Evolutionary conservation across 1,140 invertebrate genomes (phyloP), one percentile per base, ranked within the genome.

Genomic region (Bombus waltoni): DNA sequence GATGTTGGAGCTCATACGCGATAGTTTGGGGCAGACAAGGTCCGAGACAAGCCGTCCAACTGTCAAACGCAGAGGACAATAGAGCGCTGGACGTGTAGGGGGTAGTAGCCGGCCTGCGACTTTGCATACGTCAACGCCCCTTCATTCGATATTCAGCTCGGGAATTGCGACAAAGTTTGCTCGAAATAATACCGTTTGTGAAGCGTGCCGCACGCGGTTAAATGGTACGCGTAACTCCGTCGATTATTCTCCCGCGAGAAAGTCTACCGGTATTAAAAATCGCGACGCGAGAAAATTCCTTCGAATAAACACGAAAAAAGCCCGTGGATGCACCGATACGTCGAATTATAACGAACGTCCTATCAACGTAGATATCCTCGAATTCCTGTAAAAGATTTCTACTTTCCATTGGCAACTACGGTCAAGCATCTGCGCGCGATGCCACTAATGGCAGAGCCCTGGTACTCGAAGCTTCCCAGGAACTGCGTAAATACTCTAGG

Each of bases 61-160:
- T 92, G 92, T 91, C 92, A 93, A 93, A 88, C 79, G 89, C 90
- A 92, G 84, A 35, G 76, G 79, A 83, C 86, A 87, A 90, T 88
- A 83, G 85, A 85, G 79, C 73, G 70, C 87, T 25, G 65, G 25
- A 47, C 70, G 35, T 59, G 40, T 38, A 11, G 35, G 66, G 82
- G 81, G 74, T 32, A 65, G 73, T 40, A 44, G 71, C n/a, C 42
- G 35, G 71, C 22, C 42, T 28, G 44, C 68, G 70, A 84, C 75
- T 88, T 81, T 85, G 68, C 82, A 85, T 89, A 88, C 78, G 82
- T 88, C 82, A 53, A 85, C 87, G 59, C 44, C 65, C 72, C 44
- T 35, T 57, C 65, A 62, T 73, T 47, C 68, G 87, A 88, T 81
- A 86, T 86, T 86, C 79, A 75, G 22, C 74, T 70, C 32, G 78